Evolutionary conservation across 2,113 vertebrate species (phyloP).

Genomic region (Glaucidium brasilianum): DNA sequence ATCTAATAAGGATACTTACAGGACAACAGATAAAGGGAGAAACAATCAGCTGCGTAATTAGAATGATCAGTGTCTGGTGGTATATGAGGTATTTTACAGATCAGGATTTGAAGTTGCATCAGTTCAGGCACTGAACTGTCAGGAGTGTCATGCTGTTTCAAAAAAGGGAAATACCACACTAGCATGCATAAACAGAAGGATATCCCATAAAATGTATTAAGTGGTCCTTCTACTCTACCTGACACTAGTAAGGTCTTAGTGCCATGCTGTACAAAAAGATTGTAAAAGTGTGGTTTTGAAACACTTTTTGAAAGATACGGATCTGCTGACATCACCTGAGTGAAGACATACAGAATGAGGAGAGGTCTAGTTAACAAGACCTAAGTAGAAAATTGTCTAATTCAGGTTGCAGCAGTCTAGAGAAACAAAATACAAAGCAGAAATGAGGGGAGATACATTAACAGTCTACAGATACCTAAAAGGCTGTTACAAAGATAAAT

Average conservation of each 20-base stretch:
- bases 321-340: neutral
- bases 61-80: neutral
- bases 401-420: neutral
- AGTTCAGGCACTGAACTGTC: neutral
- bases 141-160: neutral
- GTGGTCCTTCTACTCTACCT: neutral
- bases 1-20: neutral
- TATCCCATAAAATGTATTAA: neutral
- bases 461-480: neutral
- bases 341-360: neutral
- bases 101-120: neutral
- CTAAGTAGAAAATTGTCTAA: neutral
- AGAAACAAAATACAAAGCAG: neutral
- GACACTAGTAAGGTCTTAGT: neutral
- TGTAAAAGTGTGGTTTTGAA: neutral
- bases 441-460: neutral
- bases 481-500: neutral
- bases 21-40: neutral
- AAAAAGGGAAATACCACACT: neutral
- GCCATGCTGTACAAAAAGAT: neutral
- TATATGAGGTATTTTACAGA: neutral
- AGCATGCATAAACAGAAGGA: neutral
- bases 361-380: neutral
- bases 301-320: neutral
- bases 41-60: neutral